These are phyloP conservation scores for Oryzias javanicus DNA, from an alignment of 2,113 vertebrate genomes.

Conservation along the genomic window DNA sequence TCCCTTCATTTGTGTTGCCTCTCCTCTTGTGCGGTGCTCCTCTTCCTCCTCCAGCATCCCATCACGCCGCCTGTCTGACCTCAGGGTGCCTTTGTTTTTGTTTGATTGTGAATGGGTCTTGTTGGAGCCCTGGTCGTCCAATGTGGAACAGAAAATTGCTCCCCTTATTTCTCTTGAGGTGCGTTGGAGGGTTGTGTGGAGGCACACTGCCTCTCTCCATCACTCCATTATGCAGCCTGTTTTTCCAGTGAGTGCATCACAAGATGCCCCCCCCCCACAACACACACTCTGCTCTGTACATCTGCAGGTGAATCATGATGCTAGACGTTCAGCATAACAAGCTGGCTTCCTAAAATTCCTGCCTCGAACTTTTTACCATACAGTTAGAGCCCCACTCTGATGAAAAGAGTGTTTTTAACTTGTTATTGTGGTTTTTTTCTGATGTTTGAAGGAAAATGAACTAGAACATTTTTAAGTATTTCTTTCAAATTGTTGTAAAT, in stretches of 20 bases:
- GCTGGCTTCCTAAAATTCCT: too few relatives aligned
- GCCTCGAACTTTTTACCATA: too few relatives aligned
- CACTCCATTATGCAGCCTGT: slow-evolving; percentile 99
- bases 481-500: too few relatives aligned
- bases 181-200: slow-evolving; percentile 70
- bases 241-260: slow-evolving; percentile 97
- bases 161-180: slow-evolving; percentile 97
- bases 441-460: too few relatives aligned
- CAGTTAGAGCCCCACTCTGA: too few relatives aligned
- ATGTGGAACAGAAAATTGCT: slow-evolving; percentile 98
- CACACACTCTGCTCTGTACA: slow-evolving; percentile 71
- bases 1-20: too few relatives aligned
- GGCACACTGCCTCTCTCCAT: slow-evolving; percentile 75
- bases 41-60: slow-evolving; percentile 85
- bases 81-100: slow-evolving; percentile 99
- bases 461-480: too few relatives aligned
- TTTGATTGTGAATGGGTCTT: slow-evolving; percentile 99
- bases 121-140: slow-evolving; percentile 87
- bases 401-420: too few relatives aligned
- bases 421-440: too few relatives aligned
- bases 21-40: not conserved
- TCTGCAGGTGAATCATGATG: slow-evolving; percentile 44
- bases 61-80: slow-evolving; percentile 92
- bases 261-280: slow-evolving; percentile 85
- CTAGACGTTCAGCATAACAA: slow-evolving; percentile 14